phyloP scores from a whole-genome alignment of 2,888 invertebrate species.

The Plagodis dolabraria region DNA sequence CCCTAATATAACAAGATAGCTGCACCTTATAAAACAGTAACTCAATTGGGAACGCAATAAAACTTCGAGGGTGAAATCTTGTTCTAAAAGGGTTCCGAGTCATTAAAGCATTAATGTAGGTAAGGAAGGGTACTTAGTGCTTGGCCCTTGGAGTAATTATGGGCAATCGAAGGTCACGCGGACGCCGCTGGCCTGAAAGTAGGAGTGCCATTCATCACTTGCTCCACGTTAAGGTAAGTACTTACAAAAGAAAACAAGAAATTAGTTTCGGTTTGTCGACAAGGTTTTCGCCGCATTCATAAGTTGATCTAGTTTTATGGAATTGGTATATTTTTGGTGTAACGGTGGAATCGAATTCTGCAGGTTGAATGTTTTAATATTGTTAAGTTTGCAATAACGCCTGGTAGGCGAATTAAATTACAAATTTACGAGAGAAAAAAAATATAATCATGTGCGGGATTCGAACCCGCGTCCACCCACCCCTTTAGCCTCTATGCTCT shows the following conservation, averaged over 20 bases:
- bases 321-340: too few species aligned
- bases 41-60: constrained; percentile 17
- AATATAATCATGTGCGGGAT: too few species aligned
- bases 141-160: constrained; percentile 21
- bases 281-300: neutral
- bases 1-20: neutral
- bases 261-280: neutral
- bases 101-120: constrained; percentile 28
- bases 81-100: constrained; percentile 26
- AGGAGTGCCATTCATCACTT: constrained; percentile 14
- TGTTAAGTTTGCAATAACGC: too few species aligned
- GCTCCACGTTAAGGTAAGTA: neutral
- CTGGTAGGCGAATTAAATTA: too few species aligned
- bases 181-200: constrained; percentile 2
- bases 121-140: constrained; percentile 23
- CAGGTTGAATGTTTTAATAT: too few species aligned
- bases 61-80: constrained; percentile 17
- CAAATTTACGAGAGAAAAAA: too few species aligned
- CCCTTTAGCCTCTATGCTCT: too few species aligned
- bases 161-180: constrained; percentile 19
- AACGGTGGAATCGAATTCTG: too few species aligned
- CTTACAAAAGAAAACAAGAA: too few species aligned
- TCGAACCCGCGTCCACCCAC: too few species aligned
- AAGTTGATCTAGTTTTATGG: too few species aligned
- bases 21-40: constrained; percentile 11